Evolutionary conservation across 1,140 invertebrate genomes (phyloP), one percentile per base, ranked within the genome.

Genomic region (Cardiocondyla obscurior): DNA sequence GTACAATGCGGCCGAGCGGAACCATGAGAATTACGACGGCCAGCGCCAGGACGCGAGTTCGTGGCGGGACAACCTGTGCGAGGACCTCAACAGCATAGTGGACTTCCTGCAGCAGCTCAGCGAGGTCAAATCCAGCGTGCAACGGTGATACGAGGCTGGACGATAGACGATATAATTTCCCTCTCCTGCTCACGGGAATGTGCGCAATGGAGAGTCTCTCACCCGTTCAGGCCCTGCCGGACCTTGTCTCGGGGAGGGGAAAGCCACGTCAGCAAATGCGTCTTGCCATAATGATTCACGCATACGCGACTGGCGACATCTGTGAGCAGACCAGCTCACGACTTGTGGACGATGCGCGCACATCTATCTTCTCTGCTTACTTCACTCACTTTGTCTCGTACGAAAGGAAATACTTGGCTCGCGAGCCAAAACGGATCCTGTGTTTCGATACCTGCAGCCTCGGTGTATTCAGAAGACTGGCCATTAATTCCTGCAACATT

Each of bases 81-180:
- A 90, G 6, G 93, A 92, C 22, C 85, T 94, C 4, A 83, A 55
- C 22, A 93, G 91, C 44, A 74, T 94, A 25, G 86, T 93, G 44
- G 62, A 81, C 42, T 94, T 94, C 28, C 92, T 94, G 91, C 84
- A 83, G 0, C 82, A 92, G 36, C 58, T 94, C 3, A 84, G 84
- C 2, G 82, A 88, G 51, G 85, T 93, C 0, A 93, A 94, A 79
- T 72, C 62, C n/a, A n/a, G 25, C 82, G 25, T 92, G 14, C 84
- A 90, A 8, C 90, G 92, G 67, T 93, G 90, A 76, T 19, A 3
- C 46, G 12, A 76, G 14, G 14, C 39, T n/a, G n/a, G n/a, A n/a
- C n/a, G n/a, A n/a, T n/a, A n/a, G n/a, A n/a, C n/a, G n/a, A n/a
- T n/a, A n/a, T n/a, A n/a, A n/a, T n/a, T n/a, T n/a, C n/a, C n/a